A percentile compares a stretch with the other conserved stretches of the same genome.
These are phyloP conservation scores for Falco cherrug DNA, from an alignment of 2,797 vertebrate species.

Conservation along the genomic window DNA sequence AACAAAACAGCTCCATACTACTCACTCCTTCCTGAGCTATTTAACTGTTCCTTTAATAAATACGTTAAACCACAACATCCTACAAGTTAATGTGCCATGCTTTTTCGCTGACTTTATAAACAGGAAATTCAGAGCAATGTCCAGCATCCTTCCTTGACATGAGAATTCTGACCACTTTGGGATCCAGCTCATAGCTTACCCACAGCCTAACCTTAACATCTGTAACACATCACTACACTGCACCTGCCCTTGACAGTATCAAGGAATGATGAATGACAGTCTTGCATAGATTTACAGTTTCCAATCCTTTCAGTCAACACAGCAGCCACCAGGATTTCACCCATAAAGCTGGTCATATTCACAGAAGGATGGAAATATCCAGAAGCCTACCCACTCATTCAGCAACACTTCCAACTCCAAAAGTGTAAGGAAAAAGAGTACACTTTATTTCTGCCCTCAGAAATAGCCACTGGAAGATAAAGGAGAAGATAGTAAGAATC, in stretches of 20 bases:
- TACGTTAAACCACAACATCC: background rate
- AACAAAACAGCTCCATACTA: background rate
- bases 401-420: background rate
- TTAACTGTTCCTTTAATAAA: background rate
- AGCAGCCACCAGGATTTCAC: background rate
- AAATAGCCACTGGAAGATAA: background rate
- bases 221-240: background rate
- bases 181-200: background rate
- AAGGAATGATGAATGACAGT: background rate
- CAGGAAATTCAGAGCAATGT: background rate
- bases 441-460: background rate
- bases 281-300: background rate
- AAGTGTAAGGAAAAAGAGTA: background rate
- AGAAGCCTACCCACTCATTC: background rate
- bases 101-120: background rate
- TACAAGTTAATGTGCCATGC: background rate
- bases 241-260: background rate
- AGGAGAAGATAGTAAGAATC: background rate
- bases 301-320: background rate
- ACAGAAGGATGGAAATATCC: background rate
- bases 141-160: background rate
- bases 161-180: background rate
- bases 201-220: background rate
- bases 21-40: background rate
- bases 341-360: background rate